A percentile compares a stretch with the other conserved stretches of the same genome.
Evolutionary conservation across 37 sponge, comb jelly and placozoan genomes (phyloP).

Genomic region (Haliclona indistincta): DNA sequence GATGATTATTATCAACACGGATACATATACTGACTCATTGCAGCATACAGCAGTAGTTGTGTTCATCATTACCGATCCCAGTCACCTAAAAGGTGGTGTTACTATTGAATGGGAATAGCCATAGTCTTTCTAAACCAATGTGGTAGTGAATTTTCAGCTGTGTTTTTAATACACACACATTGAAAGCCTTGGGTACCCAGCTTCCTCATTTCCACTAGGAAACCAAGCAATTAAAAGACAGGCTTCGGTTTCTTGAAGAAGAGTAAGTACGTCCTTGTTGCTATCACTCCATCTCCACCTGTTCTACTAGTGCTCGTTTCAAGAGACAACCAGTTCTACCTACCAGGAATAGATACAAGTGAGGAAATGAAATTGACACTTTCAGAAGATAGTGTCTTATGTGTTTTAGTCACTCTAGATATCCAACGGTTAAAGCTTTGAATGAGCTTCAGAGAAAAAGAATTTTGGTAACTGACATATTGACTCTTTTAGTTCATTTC

Average conservation of each 20-base stretch:
- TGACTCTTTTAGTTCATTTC: neutral
- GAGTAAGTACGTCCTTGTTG: conserved; percentile 16
- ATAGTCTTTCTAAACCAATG: too few species aligned
- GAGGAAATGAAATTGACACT: neutral
- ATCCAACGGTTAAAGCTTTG: conserved; percentile 55
- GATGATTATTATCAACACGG: too few species aligned
- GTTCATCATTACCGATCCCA: too few species aligned
- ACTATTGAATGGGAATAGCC: too few species aligned
- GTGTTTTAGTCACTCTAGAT: conserved; percentile 16
- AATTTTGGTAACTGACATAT: conserved; percentile 56
- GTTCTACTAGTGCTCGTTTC: too few species aligned
- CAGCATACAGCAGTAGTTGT: too few species aligned
- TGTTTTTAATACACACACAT: too few species aligned
- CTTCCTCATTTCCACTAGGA: conserved; percentile 13
- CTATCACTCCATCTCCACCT: neutral
- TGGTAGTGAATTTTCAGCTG: too few species aligned
- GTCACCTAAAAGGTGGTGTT: too few species aligned
- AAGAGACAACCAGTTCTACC: neutral
- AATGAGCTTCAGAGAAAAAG: conserved; percentile 66
- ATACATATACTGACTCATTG: too few species aligned
- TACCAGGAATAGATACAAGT: neutral
- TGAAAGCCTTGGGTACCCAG: too few species aligned
- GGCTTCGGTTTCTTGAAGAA: conserved; percentile 44
- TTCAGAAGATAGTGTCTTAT: neutral
- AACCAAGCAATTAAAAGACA: conserved; percentile 3